Evolutionary conservation across 2,888 invertebrate genomes (phyloP), one percentile per base, ranked within the genome.

Genomic region (Melinaea menophilus): DNA sequence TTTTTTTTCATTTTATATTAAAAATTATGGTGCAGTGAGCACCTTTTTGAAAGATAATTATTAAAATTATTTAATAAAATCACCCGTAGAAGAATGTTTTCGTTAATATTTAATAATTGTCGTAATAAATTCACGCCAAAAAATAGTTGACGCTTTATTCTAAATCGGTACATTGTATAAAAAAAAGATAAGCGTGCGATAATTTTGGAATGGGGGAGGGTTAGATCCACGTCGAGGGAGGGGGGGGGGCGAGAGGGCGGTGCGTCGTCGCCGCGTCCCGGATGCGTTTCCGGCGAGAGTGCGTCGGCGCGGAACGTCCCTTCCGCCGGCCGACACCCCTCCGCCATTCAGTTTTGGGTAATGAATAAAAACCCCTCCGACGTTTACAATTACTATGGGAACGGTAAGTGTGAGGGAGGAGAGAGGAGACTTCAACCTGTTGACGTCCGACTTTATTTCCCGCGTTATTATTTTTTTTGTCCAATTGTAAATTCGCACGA

Each of bases 221-320:
- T 74, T 75, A 75, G 72, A 76, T 77, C 75, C 76, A 73, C 60
- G 71, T 69, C 70, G 74, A 76, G 71, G 67, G 81, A 82, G 82
- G 79, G 79, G 67, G 81, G 82, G 82, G 79, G 79, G 74, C 76
- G 71, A 67, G 81, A 82, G 82, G 79, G 79, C 72, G 72, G 75
- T 79, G 83, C 76, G 85, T 81, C 83, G 79, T 64, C 65, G 82
- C 85, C 85, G 78, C 87, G 86, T 86, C 86, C 90, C 89, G 90
- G 90, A 89, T 85, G 88, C 81, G 76, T 81, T 82, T 90, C 90
- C 90, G 90, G 83, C 78, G 81, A 76, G 79, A 79, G 84, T 77
- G 86, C 85, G 81, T 79, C 81, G 82, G 82, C 81, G 87, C 84
- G 84, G 82, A 87, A 86, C 89, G 87, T 81, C 85, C 84, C 86